A percentile compares a stretch with the other conserved stretches of the same genome.
Evolutionary conservation across 2,113 vertebrate species (phyloP).

Genomic region (Grammatotria lemairii): DNA sequence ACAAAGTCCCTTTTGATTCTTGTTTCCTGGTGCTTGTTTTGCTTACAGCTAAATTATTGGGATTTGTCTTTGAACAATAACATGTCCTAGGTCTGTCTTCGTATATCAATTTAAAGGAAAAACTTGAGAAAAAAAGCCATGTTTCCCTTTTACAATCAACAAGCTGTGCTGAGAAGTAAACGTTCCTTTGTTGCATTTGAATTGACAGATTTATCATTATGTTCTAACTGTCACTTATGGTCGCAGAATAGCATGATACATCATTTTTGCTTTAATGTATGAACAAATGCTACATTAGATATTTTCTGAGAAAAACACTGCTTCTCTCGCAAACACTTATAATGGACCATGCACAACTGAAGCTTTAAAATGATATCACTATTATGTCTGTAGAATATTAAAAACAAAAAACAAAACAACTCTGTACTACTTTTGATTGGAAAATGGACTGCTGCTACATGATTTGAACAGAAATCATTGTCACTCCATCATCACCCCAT

Average conservation of each 20-base stretch:
- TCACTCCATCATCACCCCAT: not conserved
- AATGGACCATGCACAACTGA: not conserved
- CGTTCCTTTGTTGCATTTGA: not conserved
- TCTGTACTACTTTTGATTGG: not conserved
- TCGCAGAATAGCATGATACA: not conserved
- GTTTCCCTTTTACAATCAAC: not conserved
- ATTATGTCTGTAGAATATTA: not conserved
- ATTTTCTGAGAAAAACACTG: not conserved
- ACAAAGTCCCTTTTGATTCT: conserved; percentile 19
- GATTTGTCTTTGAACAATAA: conserved; percentile 25
- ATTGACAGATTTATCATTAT: not conserved
- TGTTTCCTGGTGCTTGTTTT: conserved; percentile 26
- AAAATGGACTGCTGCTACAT: not conserved
- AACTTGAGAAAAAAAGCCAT: not conserved
- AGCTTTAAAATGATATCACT: not conserved
- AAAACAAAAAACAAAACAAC: not conserved
- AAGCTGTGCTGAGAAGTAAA: not conserved
- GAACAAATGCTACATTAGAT: not conserved
- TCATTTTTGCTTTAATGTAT: not conserved
- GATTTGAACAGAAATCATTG: not conserved
- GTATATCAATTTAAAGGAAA: not conserved
- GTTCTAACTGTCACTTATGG: not conserved
- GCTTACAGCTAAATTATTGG: not conserved
- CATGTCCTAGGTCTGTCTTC: not conserved
- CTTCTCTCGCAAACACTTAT: not conserved